A percentile compares a stretch with the other conserved stretches of the same genome.
phyloP scores from a whole-genome alignment of 92 coral and sea anemone species.

The Zoanthus gigantus region DNA sequence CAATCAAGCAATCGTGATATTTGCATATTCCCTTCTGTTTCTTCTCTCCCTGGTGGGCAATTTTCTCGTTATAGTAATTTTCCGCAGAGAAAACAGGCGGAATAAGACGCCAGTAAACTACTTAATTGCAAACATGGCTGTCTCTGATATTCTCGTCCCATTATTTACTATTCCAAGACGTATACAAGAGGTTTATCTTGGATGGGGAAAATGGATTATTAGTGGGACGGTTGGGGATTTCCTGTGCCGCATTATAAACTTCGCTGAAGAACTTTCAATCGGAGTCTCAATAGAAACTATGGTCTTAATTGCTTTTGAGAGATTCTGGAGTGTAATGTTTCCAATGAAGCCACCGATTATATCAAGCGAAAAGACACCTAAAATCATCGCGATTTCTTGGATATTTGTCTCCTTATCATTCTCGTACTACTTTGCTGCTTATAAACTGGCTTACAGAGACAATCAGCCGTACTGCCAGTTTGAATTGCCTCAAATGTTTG shows the following conservation, averaged over 20 bases:
- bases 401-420: neutral
- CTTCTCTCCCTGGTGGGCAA: slow-evolving; percentile 26
- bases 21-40: slow-evolving; percentile 9
- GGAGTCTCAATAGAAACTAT: slow-evolving; percentile 29
- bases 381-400: slow-evolving; percentile 24
- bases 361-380: slow-evolving; percentile 16
- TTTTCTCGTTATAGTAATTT: neutral
- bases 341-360: slow-evolving; percentile 30
- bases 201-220: slow-evolving; percentile 29
- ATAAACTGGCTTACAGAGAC: neutral
- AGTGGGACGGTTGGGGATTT: slow-evolving; percentile 13
- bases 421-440: slow-evolving; percentile 8
- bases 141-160: slow-evolving; percentile 22
- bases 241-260: slow-evolving; percentile 17
- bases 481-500: slow-evolving; percentile 19
- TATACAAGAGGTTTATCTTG: slow-evolving; percentile 28
- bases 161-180: slow-evolving; percentile 30
- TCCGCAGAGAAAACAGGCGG: slow-evolving; percentile 21
- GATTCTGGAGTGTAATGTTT: slow-evolving; percentile 37
- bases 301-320: slow-evolving; percentile 37
- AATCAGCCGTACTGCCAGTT: slow-evolving; percentile 15
- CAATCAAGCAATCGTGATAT: slow-evolving; percentile 13
- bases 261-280: slow-evolving; percentile 40
- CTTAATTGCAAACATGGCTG: slow-evolving; percentile 28
- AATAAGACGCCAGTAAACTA: slow-evolving; percentile 31